Evolutionary conservation across 2,113 vertebrate genomes (phyloP), one percentile per base, ranked within the genome.

Genomic region (Lagopus leucura): DNA sequence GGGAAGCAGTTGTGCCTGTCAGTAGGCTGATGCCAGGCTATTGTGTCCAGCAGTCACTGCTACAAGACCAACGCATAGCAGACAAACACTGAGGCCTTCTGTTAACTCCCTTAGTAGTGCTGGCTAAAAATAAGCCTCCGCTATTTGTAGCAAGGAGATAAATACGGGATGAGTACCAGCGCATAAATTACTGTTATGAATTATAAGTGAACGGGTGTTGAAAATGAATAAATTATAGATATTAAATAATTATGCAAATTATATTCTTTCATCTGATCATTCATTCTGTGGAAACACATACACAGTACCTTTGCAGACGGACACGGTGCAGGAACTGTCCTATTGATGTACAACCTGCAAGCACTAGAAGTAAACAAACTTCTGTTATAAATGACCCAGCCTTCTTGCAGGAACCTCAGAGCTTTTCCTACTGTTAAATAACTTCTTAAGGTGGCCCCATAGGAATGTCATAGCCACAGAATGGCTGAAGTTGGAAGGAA

Each of bases 191-290:
- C 28, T 77, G 25, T 38, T 88, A 69, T 82, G 88, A 93, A 83
- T 81, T 42, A 92, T 24, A n/a, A 94, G 43, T 47, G 79, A 93
- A 88, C 71, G 82, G 30, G 24, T 72, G 60, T 91, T 88, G 82
- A 93, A 89, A 85, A 91, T 19, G 21, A 47, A 92, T 93, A 83
- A 88, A 95, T 91, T 91, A 88, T 25, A 86, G 50, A 74, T 89
- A 89, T 71, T 61, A 94, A 89, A 63, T 92, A 77, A 89, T 85
- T 92, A 94, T 88, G 85, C 60, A 96, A 96, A 94, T 91, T 47
- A 36, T 55, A 75, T 82, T 89, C 24, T 45, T 89, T 85, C 64
- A 60, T 63, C 50, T 50, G 76, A 79, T 86, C 6, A 91, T 86
- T 95, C 91, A 50, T 94, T 88, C 74, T 71, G 72, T 63, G n/a